Base-by-base conservation (phyloP, 2,888 invertebrate genomes). In the Drosophila atripex region DNA sequence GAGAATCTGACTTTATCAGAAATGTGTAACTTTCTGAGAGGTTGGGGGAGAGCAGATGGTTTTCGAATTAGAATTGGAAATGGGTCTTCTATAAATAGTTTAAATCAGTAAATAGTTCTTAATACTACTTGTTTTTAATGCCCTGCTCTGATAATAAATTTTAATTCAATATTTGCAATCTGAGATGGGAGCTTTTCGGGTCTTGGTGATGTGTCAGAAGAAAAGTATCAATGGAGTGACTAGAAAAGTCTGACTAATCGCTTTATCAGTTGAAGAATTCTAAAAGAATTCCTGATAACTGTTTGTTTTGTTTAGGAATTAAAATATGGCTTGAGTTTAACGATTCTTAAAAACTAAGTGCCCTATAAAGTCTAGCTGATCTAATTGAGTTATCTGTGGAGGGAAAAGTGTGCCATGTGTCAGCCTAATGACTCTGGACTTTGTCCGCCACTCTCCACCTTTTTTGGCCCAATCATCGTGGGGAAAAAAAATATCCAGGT, bases 401-500 rank as follows among this genome's bases (percentile, higher is more conserved):
- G 49, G 39, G 16, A 49, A 32, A 65, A 53, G 53, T 65, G 66
- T 65, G 65, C 46, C 50, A 64, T 60, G 58, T 28, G 53, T 68
- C 68, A 61, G 51, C 35, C 39, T 45, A 47, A 71, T 64, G 64
- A 50, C 25, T 59, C 49, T 38, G 72, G 59, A 72, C 73, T 72
- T 72, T 72, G 64, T 3, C 8, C 71, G n/a, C 32, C n/a, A 11
- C 28, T 35, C 2, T 21, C 35, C 46, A 28, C 18, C 41, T 21
- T 51, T 21, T 51, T 35, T 68, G 14, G 18, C n/a, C 46, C 30
- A 47, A 12, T 47, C 23, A 57, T 39, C 32, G 50, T 21, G 14
- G 46, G 32, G 46, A 56, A 71, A 1, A 71, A 1, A 18, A 9
- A 41, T 61, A 68, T 38, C 30, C 41, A 21, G 35, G 41, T 28